Conservation (phyloP, 1,140 invertebrate genomes). For the Hyles vespertilio region DNA sequence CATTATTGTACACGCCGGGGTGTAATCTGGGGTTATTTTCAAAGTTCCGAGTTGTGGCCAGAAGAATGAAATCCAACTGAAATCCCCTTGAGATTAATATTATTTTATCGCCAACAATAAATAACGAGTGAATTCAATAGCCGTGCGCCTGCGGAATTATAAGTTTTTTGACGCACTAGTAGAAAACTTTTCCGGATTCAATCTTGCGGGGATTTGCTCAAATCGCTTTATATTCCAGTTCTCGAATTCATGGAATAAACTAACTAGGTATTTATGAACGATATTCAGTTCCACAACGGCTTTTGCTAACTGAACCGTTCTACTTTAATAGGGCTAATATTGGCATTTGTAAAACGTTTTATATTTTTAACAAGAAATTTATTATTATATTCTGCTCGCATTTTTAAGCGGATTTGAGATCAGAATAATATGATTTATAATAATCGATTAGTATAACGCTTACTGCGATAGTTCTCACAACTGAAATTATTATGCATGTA, state of each 20-base stretch:
- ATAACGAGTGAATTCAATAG: conserved; percentile 72
- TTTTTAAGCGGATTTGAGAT: too few species aligned
- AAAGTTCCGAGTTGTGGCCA: conserved; percentile 51
- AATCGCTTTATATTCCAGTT: conserved; percentile 33
- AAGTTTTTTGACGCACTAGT: conserved; percentile 69
- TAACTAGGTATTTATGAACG: conserved; percentile 31
- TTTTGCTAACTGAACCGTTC: conserved; percentile 5
- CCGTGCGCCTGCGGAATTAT: conserved; percentile 52
- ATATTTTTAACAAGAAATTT: too few species aligned
- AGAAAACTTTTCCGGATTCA: conserved; percentile 63
- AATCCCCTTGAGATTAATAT: conserved; percentile 73
- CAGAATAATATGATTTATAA: too few species aligned
- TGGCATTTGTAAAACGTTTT: too few species aligned
- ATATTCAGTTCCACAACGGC: conserved; percentile 3
- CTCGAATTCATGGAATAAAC: conserved; percentile 10
- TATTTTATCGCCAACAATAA: conserved; percentile 74
- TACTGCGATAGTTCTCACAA: too few species aligned
- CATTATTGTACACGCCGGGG: conserved; percentile 34
- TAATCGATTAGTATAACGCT: too few species aligned
- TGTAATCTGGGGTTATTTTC: conserved; percentile 58
- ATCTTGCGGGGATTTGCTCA: conserved; percentile 61
- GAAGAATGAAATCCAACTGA: conserved; percentile 63
- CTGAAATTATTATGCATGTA: too few species aligned
- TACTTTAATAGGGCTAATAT: too few species aligned
- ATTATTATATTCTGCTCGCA: too few species aligned